Evolutionary conservation across 2,888 invertebrate genomes (phyloP).

Genomic region (Tryphoninae sp.): DNA sequence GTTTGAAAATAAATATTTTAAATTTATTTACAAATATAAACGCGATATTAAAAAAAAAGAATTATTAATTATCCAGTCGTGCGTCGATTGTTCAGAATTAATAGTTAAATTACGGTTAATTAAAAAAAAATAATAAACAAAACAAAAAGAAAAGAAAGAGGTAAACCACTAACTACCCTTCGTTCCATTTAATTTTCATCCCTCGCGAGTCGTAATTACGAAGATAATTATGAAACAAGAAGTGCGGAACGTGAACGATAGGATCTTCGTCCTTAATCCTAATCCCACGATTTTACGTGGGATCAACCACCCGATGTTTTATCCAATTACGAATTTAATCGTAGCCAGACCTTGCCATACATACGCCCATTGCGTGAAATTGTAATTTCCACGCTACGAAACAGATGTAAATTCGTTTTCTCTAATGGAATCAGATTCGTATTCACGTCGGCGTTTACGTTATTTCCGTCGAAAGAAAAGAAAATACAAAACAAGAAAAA

Average conservation of each 20-base stretch:
- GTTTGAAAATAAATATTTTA: too few relatives aligned
- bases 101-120: too few relatives aligned
- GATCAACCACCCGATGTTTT: slow-evolving; percentile 12
- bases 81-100: too few relatives aligned
- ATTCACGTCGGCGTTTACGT: slow-evolving; percentile 12
- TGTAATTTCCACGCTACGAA: neutral
- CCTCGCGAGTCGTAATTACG: neutral
- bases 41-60: too few relatives aligned
- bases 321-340: slow-evolving; percentile 35
- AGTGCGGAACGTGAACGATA: neutral
- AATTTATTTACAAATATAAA: too few relatives aligned
- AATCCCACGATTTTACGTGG: slow-evolving; percentile 1
- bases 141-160: too few relatives aligned
- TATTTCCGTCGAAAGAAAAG: neutral
- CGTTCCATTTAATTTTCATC: too few relatives aligned
- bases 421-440: slow-evolving; percentile 28
- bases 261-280: neutral
- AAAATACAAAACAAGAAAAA: too few relatives aligned
- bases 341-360: neutral
- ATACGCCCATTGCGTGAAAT: slow-evolving; percentile 33
- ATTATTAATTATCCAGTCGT: too few relatives aligned
- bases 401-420: slow-evolving; percentile 8
- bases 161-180: too few relatives aligned
- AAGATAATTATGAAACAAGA: neutral
- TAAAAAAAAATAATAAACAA: too few relatives aligned